Evolutionary conservation across 1,140 invertebrate genomes (phyloP).

Genomic region (Solen grandis): DNA sequence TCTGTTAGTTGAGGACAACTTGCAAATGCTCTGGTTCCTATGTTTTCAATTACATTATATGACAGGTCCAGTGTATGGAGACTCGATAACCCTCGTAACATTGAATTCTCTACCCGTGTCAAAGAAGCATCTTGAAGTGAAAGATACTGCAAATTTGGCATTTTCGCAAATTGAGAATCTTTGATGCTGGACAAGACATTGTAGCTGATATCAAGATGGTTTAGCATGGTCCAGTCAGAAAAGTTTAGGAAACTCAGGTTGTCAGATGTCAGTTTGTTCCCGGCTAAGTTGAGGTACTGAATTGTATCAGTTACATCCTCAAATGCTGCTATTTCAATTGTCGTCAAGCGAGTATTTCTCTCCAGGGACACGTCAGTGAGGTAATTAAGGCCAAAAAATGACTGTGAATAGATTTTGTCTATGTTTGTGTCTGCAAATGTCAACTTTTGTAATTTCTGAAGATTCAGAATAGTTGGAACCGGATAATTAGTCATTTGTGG

Average conservation of each 20-base stretch:
- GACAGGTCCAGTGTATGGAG: slow-evolving; percentile 62
- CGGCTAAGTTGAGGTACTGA: slow-evolving; percentile 93
- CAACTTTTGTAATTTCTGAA: not conserved
- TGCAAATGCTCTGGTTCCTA: slow-evolving; percentile 60
- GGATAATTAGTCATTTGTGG: not conserved
- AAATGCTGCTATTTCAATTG: slow-evolving; percentile 89
- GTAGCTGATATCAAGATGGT: slow-evolving; percentile 94
- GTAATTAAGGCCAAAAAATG: not conserved
- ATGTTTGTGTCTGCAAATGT: slow-evolving; percentile 21
- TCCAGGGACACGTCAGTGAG: slow-evolving; percentile 3
- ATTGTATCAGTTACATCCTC: slow-evolving; percentile 90
- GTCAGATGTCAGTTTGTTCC: slow-evolving; percentile 88
- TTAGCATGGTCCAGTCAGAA: slow-evolving; percentile 54
- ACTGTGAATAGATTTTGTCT: not conserved
- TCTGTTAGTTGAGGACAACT: slow-evolving; percentile 51
- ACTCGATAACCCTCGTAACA: slow-evolving; percentile 80
- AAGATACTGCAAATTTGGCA: slow-evolving; percentile 91
- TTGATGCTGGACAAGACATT: slow-evolving; percentile 90
- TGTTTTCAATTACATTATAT: slow-evolving; percentile 60
- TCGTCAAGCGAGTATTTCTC: slow-evolving; percentile 88
- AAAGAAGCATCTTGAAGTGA: slow-evolving; percentile 95
- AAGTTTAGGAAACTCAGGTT: slow-evolving; percentile 86
- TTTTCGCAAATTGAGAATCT: slow-evolving; percentile 88
- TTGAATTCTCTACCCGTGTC: slow-evolving; percentile 88
- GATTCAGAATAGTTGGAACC: slow-evolving; percentile 10